Evolutionary conservation across 2,888 invertebrate genomes (phyloP).

Genomic region (Ypsolopha scabrella): DNA sequence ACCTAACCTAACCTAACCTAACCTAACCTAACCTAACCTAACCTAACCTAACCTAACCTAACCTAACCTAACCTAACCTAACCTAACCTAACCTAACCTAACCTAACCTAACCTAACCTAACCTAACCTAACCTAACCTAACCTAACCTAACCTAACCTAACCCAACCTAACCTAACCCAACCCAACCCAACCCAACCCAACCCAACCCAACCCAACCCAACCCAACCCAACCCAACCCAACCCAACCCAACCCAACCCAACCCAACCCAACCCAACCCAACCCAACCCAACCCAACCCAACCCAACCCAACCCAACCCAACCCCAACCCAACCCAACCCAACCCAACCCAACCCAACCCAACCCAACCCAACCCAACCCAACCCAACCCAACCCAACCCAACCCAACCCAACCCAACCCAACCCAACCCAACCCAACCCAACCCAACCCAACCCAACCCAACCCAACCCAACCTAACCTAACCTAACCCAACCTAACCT

Average conservation of each 20-base stretch:
- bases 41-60: slow-evolving; percentile 15
- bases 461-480: slow-evolving; percentile 11
- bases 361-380: slow-evolving; percentile 12
- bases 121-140: slow-evolving; percentile 16
- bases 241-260: slow-evolving; percentile 12
- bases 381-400: slow-evolving; percentile 13
- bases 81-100: slow-evolving; percentile 15
- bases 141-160: slow-evolving; percentile 15
- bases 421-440: slow-evolving; percentile 15
- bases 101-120: slow-evolving; percentile 16
- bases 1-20: slow-evolving; percentile 12
- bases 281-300: slow-evolving; percentile 19
- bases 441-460: slow-evolving; percentile 11
- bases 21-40: slow-evolving; percentile 15
- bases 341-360: slow-evolving; percentile 11
- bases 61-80: slow-evolving; percentile 15
- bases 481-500: slow-evolving; percentile 12
- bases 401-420: slow-evolving; percentile 14
- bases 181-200: too few relatives aligned
- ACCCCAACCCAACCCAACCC: slow-evolving; percentile 7
- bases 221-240: slow-evolving; percentile 14
- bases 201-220: slow-evolving; percentile 2
- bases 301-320: slow-evolving; percentile 18
- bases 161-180: slow-evolving; percentile 5
- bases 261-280: slow-evolving; percentile 12